phyloP scores from a whole-genome alignment of 2,113 vertebrate genomes.

The Setophaga petechia region DNA sequence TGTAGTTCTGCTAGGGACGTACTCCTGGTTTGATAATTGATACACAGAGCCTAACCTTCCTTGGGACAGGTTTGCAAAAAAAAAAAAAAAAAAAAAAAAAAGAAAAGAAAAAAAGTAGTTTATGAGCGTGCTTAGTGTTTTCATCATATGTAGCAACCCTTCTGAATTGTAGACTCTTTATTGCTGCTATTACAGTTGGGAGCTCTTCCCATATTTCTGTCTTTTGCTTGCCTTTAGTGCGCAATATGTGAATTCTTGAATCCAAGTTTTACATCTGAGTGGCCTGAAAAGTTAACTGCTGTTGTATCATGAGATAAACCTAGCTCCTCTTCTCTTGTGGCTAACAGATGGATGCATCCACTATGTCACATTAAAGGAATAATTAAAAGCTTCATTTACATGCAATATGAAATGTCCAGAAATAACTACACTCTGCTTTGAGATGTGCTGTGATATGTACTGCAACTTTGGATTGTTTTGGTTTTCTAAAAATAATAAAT shows the following conservation, averaged over 20 bases:
- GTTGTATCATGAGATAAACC: background rate
- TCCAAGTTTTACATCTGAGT: background rate
- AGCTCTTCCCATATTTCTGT: background rate
- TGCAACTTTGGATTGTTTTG: constrained; percentile 65
- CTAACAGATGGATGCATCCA: background rate
- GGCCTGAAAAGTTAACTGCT: background rate
- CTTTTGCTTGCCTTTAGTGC: background rate
- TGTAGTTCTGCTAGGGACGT: background rate
- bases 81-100: background rate
- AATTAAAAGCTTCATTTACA: constrained; percentile 61
- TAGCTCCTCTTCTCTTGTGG: background rate
- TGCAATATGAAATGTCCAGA: constrained; percentile 37
- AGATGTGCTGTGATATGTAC: constrained; percentile 54
- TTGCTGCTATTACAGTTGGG: background rate
- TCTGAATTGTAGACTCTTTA: background rate
- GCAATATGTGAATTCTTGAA: background rate
- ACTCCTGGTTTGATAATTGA: constrained; percentile 18
- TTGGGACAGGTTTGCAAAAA: background rate
- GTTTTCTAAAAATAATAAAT: constrained; percentile 81
- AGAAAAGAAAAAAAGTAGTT: background rate
- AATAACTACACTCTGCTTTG: background rate
- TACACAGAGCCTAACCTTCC: background rate
- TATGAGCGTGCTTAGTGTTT: background rate
- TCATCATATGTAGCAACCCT: background rate
- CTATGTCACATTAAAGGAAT: constrained; percentile 34